Evolutionary conservation across 2,797 vertebrate species (phyloP), one percentile per base, ranked within the genome.

Genomic region (Perodicticus potto): DNA sequence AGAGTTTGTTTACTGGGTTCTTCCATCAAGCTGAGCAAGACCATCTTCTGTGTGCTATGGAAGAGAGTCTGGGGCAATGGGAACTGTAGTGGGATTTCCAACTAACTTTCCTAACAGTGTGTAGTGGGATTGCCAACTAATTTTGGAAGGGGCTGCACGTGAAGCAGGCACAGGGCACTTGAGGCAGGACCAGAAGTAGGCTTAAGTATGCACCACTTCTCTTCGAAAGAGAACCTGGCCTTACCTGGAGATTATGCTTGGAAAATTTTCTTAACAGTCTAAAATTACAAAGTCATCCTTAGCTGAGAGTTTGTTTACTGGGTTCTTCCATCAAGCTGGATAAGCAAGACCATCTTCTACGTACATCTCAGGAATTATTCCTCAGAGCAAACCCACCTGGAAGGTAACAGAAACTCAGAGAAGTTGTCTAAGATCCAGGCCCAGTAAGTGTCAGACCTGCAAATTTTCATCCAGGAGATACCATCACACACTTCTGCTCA

Each of bases 401-500:
- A 29, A 76, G 7, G 59, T 7, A 17, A 32, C 8, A 63, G 70
- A 57, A 85, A 67, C 22, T 53, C 13, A 9, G 34, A 95, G 49
- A 94, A 9, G 8, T 3, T 40, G 14, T 37, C 7, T 34, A 37
- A 83, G 12, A 8, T 20, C 32, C 9, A 63, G 8, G 1, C 37
- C 23, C 25, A 80, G 57, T 7, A 23, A 88, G 37, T 11, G 45
- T 23, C n/a, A 34, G 76, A 37, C 25, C 34, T 65, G n/a, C 37
- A 76, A 37, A 27, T 53, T n/a, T 61, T 32, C 13, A 16, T 3
- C 59, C 29, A 20, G 29, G 7, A 9, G 34, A 45, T 29, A 20
- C 27, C 17, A 16, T 22, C 23, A 4, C 2, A 19, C 11, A 3
- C 0, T n/a, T 23, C 43, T 34, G n/a, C 12, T 2, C 37, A 45